A percentile compares a stretch with the other conserved stretches of the same genome.
Evolutionary conservation across 2,888 invertebrate species (phyloP).

Genomic region (Eristalis intricaria): DNA sequence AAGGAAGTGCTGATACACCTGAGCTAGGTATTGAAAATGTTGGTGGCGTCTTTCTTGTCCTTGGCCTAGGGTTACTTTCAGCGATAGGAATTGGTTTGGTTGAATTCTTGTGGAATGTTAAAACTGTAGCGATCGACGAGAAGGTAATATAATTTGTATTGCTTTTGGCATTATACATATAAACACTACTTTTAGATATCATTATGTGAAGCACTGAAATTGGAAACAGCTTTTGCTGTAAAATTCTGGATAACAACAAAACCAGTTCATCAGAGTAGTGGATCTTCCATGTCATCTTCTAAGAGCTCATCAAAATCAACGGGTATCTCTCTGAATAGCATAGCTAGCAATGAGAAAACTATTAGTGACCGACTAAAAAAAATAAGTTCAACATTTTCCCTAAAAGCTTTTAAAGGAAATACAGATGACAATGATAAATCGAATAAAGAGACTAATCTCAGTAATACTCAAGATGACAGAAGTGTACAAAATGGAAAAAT

Average conservation of each 20-base stretch:
- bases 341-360: constrained; percentile 76
- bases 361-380: constrained; percentile 77
- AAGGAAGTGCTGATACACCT: constrained; percentile 76
- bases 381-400: constrained; percentile 79
- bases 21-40: constrained; percentile 85
- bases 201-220: constrained; percentile 86
- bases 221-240: constrained; percentile 87
- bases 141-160: constrained; percentile 82
- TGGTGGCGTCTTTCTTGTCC: constrained; percentile 94
- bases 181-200: constrained; percentile 83
- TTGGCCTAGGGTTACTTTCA: constrained; percentile 87
- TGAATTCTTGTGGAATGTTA: constrained; percentile 93
- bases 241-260: constrained; percentile 89
- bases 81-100: constrained; percentile 89
- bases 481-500: constrained; percentile 35
- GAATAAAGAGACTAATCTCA: not conserved
- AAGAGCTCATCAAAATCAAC: constrained; percentile 76
- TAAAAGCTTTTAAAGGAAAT: constrained; percentile 75
- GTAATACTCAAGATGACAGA: constrained; percentile 34
- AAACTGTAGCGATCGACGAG: constrained; percentile 88
- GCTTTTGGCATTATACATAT: no score
- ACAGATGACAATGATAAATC: not conserved
- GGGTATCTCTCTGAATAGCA: constrained; percentile 72
- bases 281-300: constrained; percentile 75
- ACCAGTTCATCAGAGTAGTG: constrained; percentile 82